Evolutionary conservation across 2,113 vertebrate species (phyloP), one percentile per base, ranked within the genome.

Genomic region (Hippocampus mohnikei): DNA sequence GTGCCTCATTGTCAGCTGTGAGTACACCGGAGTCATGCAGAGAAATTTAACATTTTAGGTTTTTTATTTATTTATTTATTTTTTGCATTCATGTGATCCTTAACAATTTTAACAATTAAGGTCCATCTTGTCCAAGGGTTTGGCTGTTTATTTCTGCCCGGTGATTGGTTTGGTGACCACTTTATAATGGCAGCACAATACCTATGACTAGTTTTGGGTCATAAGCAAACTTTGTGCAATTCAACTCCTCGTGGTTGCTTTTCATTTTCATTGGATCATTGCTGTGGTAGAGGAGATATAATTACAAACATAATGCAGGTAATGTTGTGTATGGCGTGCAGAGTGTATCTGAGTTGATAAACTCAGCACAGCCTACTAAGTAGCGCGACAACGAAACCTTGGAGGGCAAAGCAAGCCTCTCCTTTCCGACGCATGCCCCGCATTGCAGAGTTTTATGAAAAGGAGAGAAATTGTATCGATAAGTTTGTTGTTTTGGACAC

Each of bases 301-400:
- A 70, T 80, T 75, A 71, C 61, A 25, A 71, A 55, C 68, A 70
- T 82, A 73, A 86, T 81, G 8, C 42, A 74, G 50, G 59, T 68
- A 69, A 83, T 81, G 62, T 62, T 37, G 76, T 82, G 79, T 77
- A 62, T 44, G 44, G 50, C 67, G 70, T 78, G 77, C n/a, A 58
- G 70, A 60, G 58, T 67, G 66, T 65, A 59, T 60, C 68, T 12
- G 9, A 40, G 70, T 78, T 65, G 80, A 83, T 69, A n/a, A 80
- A 78, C 69, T 77, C 64, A 72, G 29, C 68, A 9, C 16, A 25
- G 68, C 42, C 20, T 73, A 65, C 69, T 81, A 60, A 74, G 25
- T 3, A n/a, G 50, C 21, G 27, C 58, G 46, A 58, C 58, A 18
- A 61, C 25, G 20, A 18, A 81, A 56, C 29, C 25, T 16, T 18